These are phyloP conservation scores for Andricus curvator DNA, from an alignment of 2,888 invertebrate species.

Conservation along the genomic window DNA sequence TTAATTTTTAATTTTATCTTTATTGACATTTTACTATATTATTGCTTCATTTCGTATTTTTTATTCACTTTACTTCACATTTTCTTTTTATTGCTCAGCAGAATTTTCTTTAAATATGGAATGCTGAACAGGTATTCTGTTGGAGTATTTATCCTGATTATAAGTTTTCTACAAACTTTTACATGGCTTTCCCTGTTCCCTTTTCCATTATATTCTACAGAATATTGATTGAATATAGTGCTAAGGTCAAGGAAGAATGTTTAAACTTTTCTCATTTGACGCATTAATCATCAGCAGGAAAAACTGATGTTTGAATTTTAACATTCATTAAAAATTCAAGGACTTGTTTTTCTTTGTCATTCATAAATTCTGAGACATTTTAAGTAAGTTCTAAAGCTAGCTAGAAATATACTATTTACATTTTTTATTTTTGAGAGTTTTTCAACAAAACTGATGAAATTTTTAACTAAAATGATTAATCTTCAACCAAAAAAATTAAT, in stretches of 20 bases:
- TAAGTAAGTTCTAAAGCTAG: no score
- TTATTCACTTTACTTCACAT: neutral
- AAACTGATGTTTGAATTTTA: neutral
- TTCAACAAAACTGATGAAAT: no score
- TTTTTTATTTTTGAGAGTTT: no score
- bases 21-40: neutral
- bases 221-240: neutral
- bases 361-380: no score
- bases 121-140: neutral
- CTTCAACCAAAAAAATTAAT: no score
- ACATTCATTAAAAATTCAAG: neutral
- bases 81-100: neutral
- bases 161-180: constrained; percentile 9
- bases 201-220: constrained; percentile 11
- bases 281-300: neutral
- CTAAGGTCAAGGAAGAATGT: neutral
- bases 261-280: neutral
- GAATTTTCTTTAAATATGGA: neutral
- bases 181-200: neutral
- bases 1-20: neutral
- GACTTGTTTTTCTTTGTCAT: no score
- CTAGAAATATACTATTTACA: no score
- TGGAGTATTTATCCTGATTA: constrained; percentile 8
- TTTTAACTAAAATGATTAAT: no score
- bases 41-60: neutral